These are phyloP conservation scores for Progne subis DNA, from an alignment of 2,113 vertebrate species.

Conservation along the genomic window DNA sequence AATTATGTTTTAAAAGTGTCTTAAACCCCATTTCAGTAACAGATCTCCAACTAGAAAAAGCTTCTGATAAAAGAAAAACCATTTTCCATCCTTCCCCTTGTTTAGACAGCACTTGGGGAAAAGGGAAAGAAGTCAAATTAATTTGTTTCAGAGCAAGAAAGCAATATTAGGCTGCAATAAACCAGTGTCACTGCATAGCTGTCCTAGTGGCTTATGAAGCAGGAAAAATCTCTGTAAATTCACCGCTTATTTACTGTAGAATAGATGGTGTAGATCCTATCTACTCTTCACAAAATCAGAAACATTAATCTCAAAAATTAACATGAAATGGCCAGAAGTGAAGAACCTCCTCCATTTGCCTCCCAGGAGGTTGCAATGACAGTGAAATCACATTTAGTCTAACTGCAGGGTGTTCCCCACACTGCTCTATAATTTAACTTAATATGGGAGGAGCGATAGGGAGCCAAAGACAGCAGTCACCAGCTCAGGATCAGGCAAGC, in stretches of 20 bases:
- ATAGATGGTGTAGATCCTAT: neutral
- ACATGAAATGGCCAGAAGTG: neutral
- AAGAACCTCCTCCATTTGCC: neutral
- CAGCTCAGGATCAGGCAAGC: neutral
- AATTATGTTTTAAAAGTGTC: neutral
- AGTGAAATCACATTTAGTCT: neutral
- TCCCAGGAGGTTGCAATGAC: neutral
- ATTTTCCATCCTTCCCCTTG: neutral
- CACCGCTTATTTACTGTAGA: neutral
- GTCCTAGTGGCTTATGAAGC: neutral
- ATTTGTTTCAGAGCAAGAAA: slow-evolving; percentile 4
- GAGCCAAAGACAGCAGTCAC: neutral
- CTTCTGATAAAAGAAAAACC: neutral
- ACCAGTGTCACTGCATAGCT: neutral
- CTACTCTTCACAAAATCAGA: neutral
- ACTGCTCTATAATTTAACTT: neutral
- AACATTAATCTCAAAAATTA: neutral
- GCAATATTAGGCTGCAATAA: neutral
- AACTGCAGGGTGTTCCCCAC: neutral
- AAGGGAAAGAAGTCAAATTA: neutral
- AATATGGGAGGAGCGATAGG: neutral
- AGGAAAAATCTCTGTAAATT: neutral
- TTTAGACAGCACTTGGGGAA: neutral
- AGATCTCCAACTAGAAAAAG: neutral
- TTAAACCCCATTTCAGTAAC: neutral